Evolutionary conservation across 2,113 vertebrate genomes (phyloP), one percentile per base, ranked within the genome.

Genomic region (Mus spicilegus): DNA sequence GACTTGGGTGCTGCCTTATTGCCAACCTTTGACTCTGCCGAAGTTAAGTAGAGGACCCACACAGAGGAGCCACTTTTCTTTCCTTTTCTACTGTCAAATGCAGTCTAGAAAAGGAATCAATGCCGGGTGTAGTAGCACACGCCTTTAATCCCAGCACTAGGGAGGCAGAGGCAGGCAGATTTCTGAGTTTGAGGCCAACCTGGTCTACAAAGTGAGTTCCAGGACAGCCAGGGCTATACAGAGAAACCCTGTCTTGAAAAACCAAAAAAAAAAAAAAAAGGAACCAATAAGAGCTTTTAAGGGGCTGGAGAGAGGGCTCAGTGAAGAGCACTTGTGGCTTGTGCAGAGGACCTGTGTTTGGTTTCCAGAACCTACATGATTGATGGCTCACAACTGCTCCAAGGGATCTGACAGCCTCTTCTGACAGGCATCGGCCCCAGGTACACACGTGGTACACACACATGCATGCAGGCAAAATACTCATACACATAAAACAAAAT

Each of bases 201-300:
- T 42, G 42, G 42, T 42, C 42, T 42, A 42, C 42, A 42, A 3
- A 42, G 42, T 42, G 42, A 42, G 42, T 42, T 42, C 42, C 42
- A 42, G 42, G 42, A 42, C 42, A 42, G 42, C 42, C 42, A 42
- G 42, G 42, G 3, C 42, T n/a, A 42, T 3, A 42, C 42, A 42
- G 42, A 42, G 42, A 42, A 42, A 42, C 42, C 42, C 42, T 42
- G 42, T 42, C 42, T 42, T 42, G 42, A 42, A 42, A 42, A 42
- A 42, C 42, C 42, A 42, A 86, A 87, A 89, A 63, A 86, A 87
- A 89, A 63, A 86, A 87, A 89, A 63, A 86, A 87, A 89, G 86
- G 67, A 91, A 73, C 58, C 73, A 70, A 33, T 39, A 36, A 88
- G 69, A 56, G 19, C 51, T 54, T 36, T 13, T 81, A 22, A n/a